Base-by-base conservation (phyloP, 2,797 vertebrate species). In the Sebastolobus alascanus region DNA sequence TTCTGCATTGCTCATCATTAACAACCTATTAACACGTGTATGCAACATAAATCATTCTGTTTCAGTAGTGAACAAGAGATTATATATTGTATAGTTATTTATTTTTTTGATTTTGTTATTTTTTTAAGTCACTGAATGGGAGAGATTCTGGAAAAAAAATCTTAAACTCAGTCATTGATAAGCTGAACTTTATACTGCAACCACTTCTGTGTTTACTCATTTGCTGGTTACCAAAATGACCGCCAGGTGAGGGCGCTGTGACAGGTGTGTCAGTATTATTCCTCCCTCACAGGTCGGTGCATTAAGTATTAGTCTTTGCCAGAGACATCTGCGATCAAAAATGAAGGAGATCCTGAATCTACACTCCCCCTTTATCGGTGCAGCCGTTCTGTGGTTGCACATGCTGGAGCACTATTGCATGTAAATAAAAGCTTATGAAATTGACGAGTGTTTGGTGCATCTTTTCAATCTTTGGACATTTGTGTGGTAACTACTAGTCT, bases 341-440 rank as follows among this genome's bases (percentile, higher is more conserved):
- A 96, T 96, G 96, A 96, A 96, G 96, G 96, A 96, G 88, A 93
- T 87, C 85, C 89, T 75, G 84, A 94, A 93, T 94, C 90, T 80
- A 88, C 89, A 88, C 82, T 87, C 86, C 90, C 92, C 81, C 83
- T 46, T 85, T 88, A 71, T 71, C 78, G 80, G 87, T 93, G 93
- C 79, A 85, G 87, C 90, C n/a, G 6, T 82, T 80, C 75, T 87
- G 79, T 90, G 93, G 92, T 89, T 93, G 93, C 92, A 94, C 90
- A 91, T 88, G 92, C 91, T 94, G 92, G 93, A 95, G 94, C 95
- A 96, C 94, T 95, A 95, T 93, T 94, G 94, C 94, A 93, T 96
- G 96, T 96, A 96, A 96, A 96, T 96, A 96, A 96, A 94, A 94
- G 94, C 94, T 91, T 91, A 93, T 94, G 61, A 95, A 94, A 93